Base-by-base conservation (phyloP, 2,888 invertebrate genomes). In the Phrixothrix hirtus region DNA sequence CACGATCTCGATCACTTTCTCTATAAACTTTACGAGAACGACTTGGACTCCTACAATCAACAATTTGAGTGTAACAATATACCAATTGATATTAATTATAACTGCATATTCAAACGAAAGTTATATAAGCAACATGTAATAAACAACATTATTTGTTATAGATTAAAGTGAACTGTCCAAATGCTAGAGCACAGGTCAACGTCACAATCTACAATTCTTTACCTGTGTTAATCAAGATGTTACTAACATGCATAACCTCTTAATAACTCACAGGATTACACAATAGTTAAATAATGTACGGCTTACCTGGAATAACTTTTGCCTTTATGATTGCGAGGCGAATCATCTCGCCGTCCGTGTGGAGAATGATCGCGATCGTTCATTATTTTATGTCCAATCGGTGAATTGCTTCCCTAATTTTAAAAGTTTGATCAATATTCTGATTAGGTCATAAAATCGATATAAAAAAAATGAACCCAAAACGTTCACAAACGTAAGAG, bases 241-340 rank as follows among this genome's bases (percentile, higher is more conserved):
- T 47, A 47, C 31, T 29, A 30, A 55, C 2, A 43, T 32, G 16
- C 30, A 46, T 38, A 59, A 44, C 16, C 50, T 54, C 50, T 37
- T 51, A 59, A 57, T 56, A 47, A 54, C 50, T 21, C 54, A 56
- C 59, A 57, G 56, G 56, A 21, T 52, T 12, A 4, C 16, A 1
- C n/a, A n/a, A 5, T 27, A 26, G 1, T 25, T 21, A n/a, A 4
- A 26, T 1, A 32, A 32, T 26, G 3, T 5, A 2, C 4, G 5
- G 5, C 63, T 66, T 64, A 75, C 75, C 75, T 74, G 51, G 75
- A 75, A 61, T 73, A 75, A 56, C 75, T 74, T 58, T 74, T 75
- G 46, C 65, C 68, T 59, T 75, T 75, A 61, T 74, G 73, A 57
- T 73, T 72, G 54, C 75, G 65, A 2, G 75, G 75, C 3, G 75